Percentiles rank a stretch among this genome's conserved stretches.
Evolutionary conservation across 2,113 vertebrate species (phyloP).

Genomic region (Pelodiscus sinensis): DNA sequence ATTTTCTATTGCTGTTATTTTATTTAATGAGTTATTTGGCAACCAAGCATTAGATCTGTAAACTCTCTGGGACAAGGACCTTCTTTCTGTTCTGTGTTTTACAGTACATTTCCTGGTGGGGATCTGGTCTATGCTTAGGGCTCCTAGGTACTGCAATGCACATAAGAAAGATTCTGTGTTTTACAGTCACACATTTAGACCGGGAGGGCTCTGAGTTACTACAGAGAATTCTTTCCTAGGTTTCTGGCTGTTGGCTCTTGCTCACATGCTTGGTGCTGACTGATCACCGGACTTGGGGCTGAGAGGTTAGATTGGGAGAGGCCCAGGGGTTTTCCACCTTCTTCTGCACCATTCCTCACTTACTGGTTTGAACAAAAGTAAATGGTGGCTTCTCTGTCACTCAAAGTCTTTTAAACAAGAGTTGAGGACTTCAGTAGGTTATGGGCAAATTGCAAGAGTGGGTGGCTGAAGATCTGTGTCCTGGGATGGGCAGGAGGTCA

Average conservation of each 20-base stretch:
- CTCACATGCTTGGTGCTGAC: not conserved
- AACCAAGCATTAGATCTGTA: not conserved
- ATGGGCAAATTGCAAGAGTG: not conserved
- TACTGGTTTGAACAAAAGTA: not conserved
- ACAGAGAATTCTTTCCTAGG: not conserved
- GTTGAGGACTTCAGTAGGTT: not conserved
- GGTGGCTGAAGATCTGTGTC: not conserved
- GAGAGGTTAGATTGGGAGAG: not conserved
- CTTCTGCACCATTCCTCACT: not conserved
- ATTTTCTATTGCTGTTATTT: not conserved
- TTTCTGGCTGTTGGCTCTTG: not conserved
- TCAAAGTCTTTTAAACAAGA: not conserved
- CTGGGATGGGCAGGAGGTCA: not conserved
- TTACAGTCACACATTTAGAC: not conserved
- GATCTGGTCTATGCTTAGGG: not conserved
- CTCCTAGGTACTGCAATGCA: not conserved
- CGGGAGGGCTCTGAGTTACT: not conserved
- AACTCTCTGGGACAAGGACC: not conserved
- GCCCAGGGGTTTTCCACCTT: too few relatives aligned
- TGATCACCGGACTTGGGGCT: not conserved
- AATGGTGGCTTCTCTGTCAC: not conserved
- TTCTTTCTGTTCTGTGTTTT: not conserved
- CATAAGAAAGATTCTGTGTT: not conserved
- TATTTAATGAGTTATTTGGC: not conserved
- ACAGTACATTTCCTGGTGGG: fast-evolving